These are phyloP conservation scores for Chironomus riparius DNA, from an alignment of 2,888 invertebrate genomes.

Conservation along the genomic window DNA sequence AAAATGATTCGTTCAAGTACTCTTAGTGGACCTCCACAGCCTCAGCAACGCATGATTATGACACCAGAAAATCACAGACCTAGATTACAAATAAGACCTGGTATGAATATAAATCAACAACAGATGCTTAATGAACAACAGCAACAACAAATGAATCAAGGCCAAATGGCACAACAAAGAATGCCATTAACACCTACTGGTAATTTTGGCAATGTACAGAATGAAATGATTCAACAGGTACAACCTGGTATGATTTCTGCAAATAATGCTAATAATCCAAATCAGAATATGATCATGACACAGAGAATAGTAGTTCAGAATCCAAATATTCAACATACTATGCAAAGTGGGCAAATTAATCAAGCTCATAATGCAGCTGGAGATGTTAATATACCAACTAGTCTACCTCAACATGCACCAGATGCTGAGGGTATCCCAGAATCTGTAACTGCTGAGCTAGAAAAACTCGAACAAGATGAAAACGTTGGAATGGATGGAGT, in stretches of 20 bases:
- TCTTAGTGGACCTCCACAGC: not conserved
- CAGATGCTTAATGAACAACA: constrained; percentile 28
- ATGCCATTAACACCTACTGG: not conserved
- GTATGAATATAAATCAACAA: constrained; percentile 29
- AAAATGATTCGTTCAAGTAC: constrained; percentile 26
- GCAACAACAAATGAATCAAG: constrained; percentile 22
- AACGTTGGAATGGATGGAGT: constrained; percentile 56
- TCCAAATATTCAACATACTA: constrained; percentile 23
- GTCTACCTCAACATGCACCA: not conserved
- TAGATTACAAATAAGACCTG: constrained; percentile 35
- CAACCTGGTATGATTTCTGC: not conserved
- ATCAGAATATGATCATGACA: not conserved
- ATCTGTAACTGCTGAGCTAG: constrained; percentile 57
- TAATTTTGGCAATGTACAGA: not conserved
- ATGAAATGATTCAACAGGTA: not conserved
- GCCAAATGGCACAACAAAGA: not conserved
- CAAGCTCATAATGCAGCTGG: not conserved
- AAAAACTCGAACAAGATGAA: constrained; percentile 57
- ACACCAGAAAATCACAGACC: constrained; percentile 33
- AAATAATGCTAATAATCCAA: not conserved
- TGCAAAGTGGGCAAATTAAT: constrained; percentile 16
- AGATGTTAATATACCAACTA: not conserved
- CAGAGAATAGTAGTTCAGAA: constrained; percentile 7
- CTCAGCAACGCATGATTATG: constrained; percentile 29
- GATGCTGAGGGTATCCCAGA: constrained; percentile 54